phyloP scores from a whole-genome alignment of 2,888 invertebrate species.

The Lasioglossum leucozonium region DNA sequence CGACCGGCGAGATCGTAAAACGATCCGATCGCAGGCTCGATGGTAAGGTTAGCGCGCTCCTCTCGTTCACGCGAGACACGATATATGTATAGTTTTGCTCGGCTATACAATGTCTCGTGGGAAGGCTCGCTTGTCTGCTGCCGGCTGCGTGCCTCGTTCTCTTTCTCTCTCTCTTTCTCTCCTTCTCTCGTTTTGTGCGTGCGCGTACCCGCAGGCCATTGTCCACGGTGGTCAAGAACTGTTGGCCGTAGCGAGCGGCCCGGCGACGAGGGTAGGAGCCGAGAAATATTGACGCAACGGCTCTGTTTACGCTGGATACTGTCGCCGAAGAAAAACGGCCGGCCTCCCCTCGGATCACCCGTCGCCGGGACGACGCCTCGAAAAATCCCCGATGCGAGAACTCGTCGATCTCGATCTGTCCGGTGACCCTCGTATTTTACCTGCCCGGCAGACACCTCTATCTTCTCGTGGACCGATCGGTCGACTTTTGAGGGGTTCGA shows the following conservation, averaged over 20 bases:
- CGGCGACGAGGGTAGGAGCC: constrained; percentile 49
- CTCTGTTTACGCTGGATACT: constrained; percentile 62
- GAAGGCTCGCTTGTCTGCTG: constrained; percentile 63
- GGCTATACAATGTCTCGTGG: constrained; percentile 71
- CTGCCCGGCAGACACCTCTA: neutral
- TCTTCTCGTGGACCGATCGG: neutral
- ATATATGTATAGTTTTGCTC: constrained; percentile 60
- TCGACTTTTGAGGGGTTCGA: neutral
- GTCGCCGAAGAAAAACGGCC: constrained; percentile 42
- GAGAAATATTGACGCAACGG: constrained; percentile 58
- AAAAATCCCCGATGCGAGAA: constrained; percentile 12
- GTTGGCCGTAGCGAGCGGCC: constrained; percentile 44
- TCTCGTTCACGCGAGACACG: constrained; percentile 64
- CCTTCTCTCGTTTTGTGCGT: neutral
- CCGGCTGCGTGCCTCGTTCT: constrained; percentile 15
- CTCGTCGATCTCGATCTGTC: neutral
- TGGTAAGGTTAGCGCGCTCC: constrained; percentile 65
- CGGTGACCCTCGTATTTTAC: neutral
- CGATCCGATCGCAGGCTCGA: constrained; percentile 60
- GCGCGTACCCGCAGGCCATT: constrained; percentile 31
- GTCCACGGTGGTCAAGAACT: constrained; percentile 57
- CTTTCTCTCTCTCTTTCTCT: neutral
- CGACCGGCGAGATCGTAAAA: constrained; percentile 63
- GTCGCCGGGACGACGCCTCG: constrained; percentile 6
- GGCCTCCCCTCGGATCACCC: constrained; percentile 14